Percentiles rank a stretch among this genome's conserved stretches.
Conservation (phyloP, 2,113 vertebrate genomes). For the Cercocebus atys region DNA sequence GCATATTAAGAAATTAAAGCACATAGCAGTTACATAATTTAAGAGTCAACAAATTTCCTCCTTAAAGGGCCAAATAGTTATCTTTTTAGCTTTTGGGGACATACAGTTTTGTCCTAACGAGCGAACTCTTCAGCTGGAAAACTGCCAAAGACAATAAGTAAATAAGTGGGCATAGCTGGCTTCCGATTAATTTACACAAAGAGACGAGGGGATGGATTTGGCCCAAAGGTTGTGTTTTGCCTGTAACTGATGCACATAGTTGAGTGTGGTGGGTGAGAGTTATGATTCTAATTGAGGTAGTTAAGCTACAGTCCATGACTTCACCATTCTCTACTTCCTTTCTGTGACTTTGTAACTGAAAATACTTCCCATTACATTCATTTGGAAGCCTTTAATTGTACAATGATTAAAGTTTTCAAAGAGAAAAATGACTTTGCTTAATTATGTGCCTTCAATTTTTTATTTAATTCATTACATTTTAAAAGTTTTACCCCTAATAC, state of each 20-base stretch:
- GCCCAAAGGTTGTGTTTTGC: not conserved
- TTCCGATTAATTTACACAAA: conserved; percentile 14
- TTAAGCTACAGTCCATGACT: not conserved
- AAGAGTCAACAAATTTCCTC: not conserved
- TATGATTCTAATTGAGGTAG: not conserved
- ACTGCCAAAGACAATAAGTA: not conserved
- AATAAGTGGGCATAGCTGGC: not conserved
- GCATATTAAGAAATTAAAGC: not conserved
- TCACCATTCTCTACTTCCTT: not conserved
- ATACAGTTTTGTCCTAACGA: not conserved
- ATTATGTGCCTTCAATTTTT: conserved; percentile 60
- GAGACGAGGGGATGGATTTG: not conserved
- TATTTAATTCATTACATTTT: conserved; percentile 76
- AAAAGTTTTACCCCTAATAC: conserved; percentile 67
- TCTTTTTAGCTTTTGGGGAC: not conserved
- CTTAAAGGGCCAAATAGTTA: not conserved
- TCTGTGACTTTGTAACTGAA: not conserved
- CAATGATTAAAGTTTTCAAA: conserved; percentile 59
- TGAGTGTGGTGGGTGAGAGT: not conserved
- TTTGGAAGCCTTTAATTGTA: not conserved
- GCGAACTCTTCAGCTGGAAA: not conserved
- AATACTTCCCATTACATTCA: not conserved
- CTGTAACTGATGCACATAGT: not conserved
- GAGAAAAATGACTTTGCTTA: conserved; percentile 46
- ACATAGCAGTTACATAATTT: not conserved